phyloP scores from a whole-genome alignment of 2,113 vertebrate species.

The Brienomyrus longianalis region DNA sequence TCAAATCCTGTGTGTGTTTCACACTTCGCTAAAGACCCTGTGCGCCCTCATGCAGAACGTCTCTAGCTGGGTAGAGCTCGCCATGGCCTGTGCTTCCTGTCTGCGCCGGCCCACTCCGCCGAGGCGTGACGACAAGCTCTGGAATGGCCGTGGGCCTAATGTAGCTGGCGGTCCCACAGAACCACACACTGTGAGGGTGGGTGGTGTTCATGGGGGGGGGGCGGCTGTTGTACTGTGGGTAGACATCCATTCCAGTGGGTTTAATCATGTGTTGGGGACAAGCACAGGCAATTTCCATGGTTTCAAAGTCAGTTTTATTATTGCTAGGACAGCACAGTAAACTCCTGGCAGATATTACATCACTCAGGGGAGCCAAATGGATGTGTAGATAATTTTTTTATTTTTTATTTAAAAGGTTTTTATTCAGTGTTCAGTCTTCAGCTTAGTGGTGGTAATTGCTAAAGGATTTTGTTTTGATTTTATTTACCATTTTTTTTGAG shows the following conservation, averaged over 20 bases:
- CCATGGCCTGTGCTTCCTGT: background rate
- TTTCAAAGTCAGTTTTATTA: background rate
- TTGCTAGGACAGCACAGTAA: background rate
- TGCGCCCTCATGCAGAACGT: background rate
- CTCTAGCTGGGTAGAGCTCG: background rate
- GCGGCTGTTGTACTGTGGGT: background rate
- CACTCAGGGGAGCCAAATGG: background rate
- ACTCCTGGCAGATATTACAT: background rate
- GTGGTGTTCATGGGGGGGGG: too few relatives aligned
- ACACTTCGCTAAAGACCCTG: background rate
- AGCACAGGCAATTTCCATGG: background rate
- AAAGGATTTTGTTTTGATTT: background rate
- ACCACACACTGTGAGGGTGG: background rate
- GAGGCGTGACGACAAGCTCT: background rate
- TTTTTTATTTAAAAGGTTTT: background rate
- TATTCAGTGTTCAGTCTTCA: background rate
- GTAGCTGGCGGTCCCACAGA: background rate
- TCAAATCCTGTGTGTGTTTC: background rate
- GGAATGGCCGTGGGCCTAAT: background rate
- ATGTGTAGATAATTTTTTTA: background rate
- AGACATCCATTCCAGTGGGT: background rate
- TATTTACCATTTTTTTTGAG: background rate
- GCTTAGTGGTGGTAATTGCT: background rate
- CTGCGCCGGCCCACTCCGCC: background rate
- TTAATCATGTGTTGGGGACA: background rate